A percentile compares a stretch with the other conserved stretches of the same genome.
Conservation (phyloP, 2,888 invertebrate genomes). For the Orgyia antiqua region DNA sequence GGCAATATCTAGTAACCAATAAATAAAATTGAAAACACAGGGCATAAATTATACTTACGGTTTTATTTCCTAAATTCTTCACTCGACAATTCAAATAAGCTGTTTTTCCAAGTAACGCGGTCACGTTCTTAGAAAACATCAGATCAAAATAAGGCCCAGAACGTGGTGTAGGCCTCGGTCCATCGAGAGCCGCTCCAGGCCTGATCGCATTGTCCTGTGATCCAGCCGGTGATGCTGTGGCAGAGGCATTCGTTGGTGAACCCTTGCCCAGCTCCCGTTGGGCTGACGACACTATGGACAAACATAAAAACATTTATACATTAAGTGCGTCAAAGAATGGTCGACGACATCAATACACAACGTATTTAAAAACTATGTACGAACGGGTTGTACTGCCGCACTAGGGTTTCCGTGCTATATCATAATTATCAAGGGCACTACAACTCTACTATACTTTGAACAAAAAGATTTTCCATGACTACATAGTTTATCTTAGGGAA, state of each 20-base stretch:
- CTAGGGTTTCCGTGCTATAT: no score
- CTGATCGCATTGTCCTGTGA: constrained; percentile 76
- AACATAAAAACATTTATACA: no score
- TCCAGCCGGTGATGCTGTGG: constrained; percentile 71
- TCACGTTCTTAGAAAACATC: constrained; percentile 84
- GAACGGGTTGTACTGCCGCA: no score
- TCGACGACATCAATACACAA: no score
- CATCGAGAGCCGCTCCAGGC: constrained; percentile 49
- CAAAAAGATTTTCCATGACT: no score
- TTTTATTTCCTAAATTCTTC: constrained; percentile 93
- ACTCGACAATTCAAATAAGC: constrained; percentile 93
- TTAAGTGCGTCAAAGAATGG: no score
- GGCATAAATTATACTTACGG: constrained; percentile 82
- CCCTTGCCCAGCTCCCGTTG: constrained; percentile 68
- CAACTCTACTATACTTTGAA: no score
- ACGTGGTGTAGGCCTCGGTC: constrained; percentile 69
- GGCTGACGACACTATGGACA: constrained; percentile 63
- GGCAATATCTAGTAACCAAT: no score
- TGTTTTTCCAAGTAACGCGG: constrained; percentile 92
- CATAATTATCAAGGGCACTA: no score
- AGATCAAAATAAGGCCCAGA: constrained; percentile 88
- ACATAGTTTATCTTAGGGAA: no score
- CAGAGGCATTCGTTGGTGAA: constrained; percentile 52
- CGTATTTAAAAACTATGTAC: no score
- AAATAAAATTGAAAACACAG: not conserved